Base-by-base conservation (phyloP, 2,888 invertebrate species). In the Lordiphosa fenestrarum region DNA sequence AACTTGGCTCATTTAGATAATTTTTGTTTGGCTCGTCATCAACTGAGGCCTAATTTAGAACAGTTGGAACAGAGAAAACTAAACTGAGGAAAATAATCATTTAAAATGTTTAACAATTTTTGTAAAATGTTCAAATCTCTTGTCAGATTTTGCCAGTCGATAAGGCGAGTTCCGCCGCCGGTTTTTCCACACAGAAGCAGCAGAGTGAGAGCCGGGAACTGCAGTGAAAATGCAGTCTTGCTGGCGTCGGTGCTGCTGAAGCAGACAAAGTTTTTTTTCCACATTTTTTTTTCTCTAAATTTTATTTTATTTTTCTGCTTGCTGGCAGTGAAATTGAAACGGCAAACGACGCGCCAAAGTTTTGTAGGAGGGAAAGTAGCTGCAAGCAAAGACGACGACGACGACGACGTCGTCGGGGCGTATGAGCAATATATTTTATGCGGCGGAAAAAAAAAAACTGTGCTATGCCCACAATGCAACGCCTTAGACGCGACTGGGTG, bases 221-320 rank as follows among this genome's bases (percentile, higher is more conserved):
- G 84, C 71, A 84, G 82, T 71, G 77, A 77, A 84, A 84, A 81
- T 76, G 76, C 76, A 77, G 77, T 84, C 77, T 81, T 64, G 71
- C 57, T 76, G 77, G 82, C 77, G 82, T 81, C 77, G 71, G 37
- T 44, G 46, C 62, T 63, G 81, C 71, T 64, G 66, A 60, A 68
- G 73, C 73, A 84, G 84, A 81, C 82, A 56, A 81, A 76, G 81
- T 84, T 77, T 73, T 76, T 77, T 81, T 71, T 81, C n/a, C n/a
- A n/a, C n/a, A n/a, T 73, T 66, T 63, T 81, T 73, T 65, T 53
- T 70, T 75, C 72, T 72, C 76, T 83, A 70, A 57, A 68, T 81
- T 72, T 80, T 75, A 72, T 69, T 66, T 72, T 47, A 53, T 41
- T 54, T 21, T 36, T 12, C 15, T 42, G 6, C 19, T 37, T 9